phyloP scores from a whole-genome alignment of 2,888 invertebrate species.

The Catocala nupta region DNA sequence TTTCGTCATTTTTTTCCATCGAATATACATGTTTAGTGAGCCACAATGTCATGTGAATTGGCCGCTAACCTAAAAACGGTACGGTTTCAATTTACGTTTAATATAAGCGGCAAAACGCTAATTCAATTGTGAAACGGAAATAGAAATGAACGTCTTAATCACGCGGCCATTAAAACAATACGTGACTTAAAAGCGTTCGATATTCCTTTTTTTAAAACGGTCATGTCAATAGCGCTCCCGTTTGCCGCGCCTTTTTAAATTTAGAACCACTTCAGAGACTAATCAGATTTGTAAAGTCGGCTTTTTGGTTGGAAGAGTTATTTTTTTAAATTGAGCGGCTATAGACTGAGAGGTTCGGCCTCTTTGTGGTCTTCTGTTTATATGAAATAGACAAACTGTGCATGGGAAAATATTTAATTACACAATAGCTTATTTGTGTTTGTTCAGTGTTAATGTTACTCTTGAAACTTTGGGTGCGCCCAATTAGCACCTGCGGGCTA shows the following conservation, averaged over 20 bases:
- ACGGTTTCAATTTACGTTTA: conserved; percentile 30
- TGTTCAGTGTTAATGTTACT: conserved; percentile 85
- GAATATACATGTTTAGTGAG: conserved; percentile 23
- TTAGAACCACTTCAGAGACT: conserved; percentile 84
- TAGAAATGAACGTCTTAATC: conserved; percentile 73
- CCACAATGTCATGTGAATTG: conserved; percentile 36
- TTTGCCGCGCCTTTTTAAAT: conserved; percentile 79
- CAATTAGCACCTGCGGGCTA: conserved; percentile 81
- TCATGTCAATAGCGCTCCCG: conserved; percentile 74
- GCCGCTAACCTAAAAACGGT: conserved; percentile 21
- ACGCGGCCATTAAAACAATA: conserved; percentile 73
- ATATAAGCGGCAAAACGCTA: conserved; percentile 34
- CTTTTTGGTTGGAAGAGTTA: conserved; percentile 59
- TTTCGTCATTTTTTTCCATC: conserved; percentile 45
- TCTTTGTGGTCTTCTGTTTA: conserved; percentile 71
- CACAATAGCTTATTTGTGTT: conserved; percentile 86
- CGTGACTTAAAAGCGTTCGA: conserved; percentile 75
- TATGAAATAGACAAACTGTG: conserved; percentile 67
- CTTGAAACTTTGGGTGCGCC: conserved; percentile 74
- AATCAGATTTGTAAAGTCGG: conserved; percentile 85
- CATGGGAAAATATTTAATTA: conserved; percentile 87
- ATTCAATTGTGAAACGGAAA: conserved; percentile 50
- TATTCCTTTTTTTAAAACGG: conserved; percentile 59
- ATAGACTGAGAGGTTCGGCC: conserved; percentile 64
- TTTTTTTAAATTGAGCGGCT: conserved; percentile 67